These are phyloP conservation scores for Tragelaphus imberbis DNA, from an alignment of 2,113 vertebrate species.

Conservation along the genomic window DNA sequence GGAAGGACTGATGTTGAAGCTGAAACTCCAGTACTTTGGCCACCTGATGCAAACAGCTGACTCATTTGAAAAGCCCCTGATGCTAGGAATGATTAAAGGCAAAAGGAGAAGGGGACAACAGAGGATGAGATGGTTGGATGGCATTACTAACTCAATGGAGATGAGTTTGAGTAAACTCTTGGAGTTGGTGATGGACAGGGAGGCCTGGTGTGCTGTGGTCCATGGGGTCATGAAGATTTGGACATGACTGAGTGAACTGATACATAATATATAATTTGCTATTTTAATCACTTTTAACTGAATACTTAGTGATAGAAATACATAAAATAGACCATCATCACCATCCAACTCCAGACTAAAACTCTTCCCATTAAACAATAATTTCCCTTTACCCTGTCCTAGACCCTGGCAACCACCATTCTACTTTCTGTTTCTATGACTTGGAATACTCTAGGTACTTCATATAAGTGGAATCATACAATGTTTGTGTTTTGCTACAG, in stretches of 20 bases:
- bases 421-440: not conserved
- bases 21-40: not conserved
- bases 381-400: not conserved
- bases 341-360: not conserved
- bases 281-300: not conserved
- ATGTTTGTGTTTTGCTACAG: not conserved
- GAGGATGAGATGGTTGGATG: not conserved
- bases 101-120: not conserved
- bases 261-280: not conserved
- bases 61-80: not conserved
- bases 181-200: not conserved
- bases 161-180: not conserved
- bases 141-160: not conserved
- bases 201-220: not conserved
- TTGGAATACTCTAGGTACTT: not conserved
- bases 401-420: not conserved
- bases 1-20: not conserved
- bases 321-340: not conserved
- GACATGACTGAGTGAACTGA: not conserved
- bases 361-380: not conserved
- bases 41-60: not conserved
- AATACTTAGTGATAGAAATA: not conserved
- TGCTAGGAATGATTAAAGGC: not conserved
- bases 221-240: accelerated
- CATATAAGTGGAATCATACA: not conserved